Conservation (phyloP, 2,113 vertebrate species). For the Puntigrus tetrazona region DNA sequence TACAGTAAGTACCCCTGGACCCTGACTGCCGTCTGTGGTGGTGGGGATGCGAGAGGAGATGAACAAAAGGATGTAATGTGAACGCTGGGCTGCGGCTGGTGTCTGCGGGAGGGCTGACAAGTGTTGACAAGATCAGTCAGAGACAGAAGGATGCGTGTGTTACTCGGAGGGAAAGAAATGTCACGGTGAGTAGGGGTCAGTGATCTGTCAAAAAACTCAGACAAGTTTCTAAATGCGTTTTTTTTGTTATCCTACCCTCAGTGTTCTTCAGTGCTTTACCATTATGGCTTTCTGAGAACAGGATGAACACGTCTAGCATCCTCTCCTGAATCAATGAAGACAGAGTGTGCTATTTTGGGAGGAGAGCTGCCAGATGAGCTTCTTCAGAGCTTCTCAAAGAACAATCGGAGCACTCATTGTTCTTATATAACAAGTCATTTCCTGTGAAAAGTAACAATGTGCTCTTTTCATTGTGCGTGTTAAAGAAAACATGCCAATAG, state of each 20-base stretch:
- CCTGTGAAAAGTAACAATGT: neutral
- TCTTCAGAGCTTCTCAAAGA: neutral
- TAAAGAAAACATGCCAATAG: neutral
- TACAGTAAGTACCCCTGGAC: neutral
- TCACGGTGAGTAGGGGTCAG: neutral
- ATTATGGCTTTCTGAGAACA: neutral
- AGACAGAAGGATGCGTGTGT: neutral
- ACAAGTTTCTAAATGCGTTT: neutral
- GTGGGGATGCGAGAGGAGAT: neutral
- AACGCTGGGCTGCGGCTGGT: neutral
- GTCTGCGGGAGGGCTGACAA: slow-evolving; percentile 27
- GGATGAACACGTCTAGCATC: neutral
- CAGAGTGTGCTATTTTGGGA: neutral
- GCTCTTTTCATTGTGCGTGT: neutral
- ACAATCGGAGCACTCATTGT: neutral
- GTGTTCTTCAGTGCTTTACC: neutral
- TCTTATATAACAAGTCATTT: neutral
- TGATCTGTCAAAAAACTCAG: neutral
- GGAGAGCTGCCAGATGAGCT: neutral
- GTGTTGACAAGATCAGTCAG: slow-evolving; percentile 25
- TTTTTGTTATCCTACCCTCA: neutral
- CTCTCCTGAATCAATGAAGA: neutral
- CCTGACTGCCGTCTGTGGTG: neutral
- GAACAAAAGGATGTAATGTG: slow-evolving; percentile 14
- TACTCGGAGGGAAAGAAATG: slow-evolving; percentile 19